phyloP scores from a whole-genome alignment of 2,888 invertebrate species.

The Nysson spinosus region DNA sequence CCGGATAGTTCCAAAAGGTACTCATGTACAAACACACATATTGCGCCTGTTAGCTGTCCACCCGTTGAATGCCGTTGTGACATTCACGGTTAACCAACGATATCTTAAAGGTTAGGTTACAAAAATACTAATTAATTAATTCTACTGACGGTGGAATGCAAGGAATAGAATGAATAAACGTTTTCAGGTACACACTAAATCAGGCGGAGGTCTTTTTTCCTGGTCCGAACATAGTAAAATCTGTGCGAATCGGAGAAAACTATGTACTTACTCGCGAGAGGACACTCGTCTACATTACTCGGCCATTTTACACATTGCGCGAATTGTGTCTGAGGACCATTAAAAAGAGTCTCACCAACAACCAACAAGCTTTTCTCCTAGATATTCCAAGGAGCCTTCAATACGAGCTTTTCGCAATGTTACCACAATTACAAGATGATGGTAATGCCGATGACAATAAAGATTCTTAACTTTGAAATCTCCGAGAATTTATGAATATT shows the following conservation, averaged over 20 bases:
- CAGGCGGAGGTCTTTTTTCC: conserved; percentile 70
- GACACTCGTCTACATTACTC: conserved; percentile 61
- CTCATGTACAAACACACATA: too few relatives aligned
- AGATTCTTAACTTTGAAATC: not conserved
- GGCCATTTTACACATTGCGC: conserved; percentile 65
- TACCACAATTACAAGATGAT: conserved; percentile 44
- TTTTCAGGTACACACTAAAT: conserved; percentile 66
- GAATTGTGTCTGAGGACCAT: conserved; percentile 65
- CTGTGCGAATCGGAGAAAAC: conserved; percentile 37
- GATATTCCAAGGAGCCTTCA: conserved; percentile 71
- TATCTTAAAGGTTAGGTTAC: too few relatives aligned
- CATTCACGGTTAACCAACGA: too few relatives aligned
- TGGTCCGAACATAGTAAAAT: conserved; percentile 57
- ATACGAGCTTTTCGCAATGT: conserved; percentile 62
- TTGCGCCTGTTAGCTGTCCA: too few relatives aligned
- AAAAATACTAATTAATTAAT: too few relatives aligned
- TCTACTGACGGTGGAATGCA: not conserved
- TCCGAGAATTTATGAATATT: too few relatives aligned
- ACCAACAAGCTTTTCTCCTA: conserved; percentile 64
- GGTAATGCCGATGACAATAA: not conserved
- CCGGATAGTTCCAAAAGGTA: too few relatives aligned
- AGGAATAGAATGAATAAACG: too few relatives aligned
- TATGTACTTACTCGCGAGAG: conserved; percentile 53
- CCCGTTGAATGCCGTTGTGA: too few relatives aligned
- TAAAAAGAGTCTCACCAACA: conserved; percentile 60